Base-by-base conservation (phyloP, 2,113 vertebrate genomes). In the Thunnus maccoyii region DNA sequence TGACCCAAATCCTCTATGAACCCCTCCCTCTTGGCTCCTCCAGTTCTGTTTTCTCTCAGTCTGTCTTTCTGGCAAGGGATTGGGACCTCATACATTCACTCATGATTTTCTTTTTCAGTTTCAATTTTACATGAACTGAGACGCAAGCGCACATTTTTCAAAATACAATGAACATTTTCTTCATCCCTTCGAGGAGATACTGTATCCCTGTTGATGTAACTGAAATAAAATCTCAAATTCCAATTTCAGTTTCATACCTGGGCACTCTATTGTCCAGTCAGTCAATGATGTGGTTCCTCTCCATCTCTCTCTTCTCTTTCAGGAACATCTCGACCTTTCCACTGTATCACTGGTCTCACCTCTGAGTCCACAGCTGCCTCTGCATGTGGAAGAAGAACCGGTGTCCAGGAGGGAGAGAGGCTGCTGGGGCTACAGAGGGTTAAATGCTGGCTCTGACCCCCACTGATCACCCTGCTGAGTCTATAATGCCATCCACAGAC, bases 1-100 rank as follows among this genome's bases (percentile, higher is more conserved):
- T 94, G 92, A 94, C 93, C 93, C 78, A 94, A 93, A 93, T 94
- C 91, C 88, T 90, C 72, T 27, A 75, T 75, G 83, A 88, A 82
- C 84, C 74, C 80, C 84, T 92, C 89, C 93, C 85, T 83, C 71
- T 90, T 86, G 82, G 86, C 90, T 90, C 73, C 56, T 88, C 63
- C 67, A 68, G 36, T 88, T 84, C 80, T 63, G 57, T 86, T 88
- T 83, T 87, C 82, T 81, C 85, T 81, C 86, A 78, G 81, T 86
- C 85, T 89, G 80, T 90, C 86, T 93, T 85, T 89, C 80, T 90
- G 87, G 88, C 72, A 82, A 52, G 48, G 69, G 72, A 89, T 68
- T 58, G 72, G 60, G 83, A 86, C 80, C 80, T 88, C 86, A 27
- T 79, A 83, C 74, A 83, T 79, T 80, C 62, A 74, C 67, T 66